Conservation (phyloP, 2,113 vertebrate genomes). For the Gopherus flavomarginatus region DNA sequence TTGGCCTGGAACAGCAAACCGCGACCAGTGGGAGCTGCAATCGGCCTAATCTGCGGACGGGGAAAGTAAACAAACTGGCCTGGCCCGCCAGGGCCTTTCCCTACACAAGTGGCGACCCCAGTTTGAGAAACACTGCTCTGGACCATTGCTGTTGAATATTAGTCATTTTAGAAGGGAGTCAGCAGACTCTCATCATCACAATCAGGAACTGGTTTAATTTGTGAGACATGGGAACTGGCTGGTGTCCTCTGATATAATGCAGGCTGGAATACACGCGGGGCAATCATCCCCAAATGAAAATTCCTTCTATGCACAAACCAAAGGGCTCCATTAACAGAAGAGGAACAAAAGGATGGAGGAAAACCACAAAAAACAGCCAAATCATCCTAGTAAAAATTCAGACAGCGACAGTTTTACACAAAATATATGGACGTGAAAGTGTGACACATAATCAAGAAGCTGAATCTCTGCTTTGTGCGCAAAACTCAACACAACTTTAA, state of each 20-base stretch:
- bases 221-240: not conserved
- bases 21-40: too few species aligned
- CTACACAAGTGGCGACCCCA: too few species aligned
- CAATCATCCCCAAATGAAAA: not conserved
- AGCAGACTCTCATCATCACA: not conserved
- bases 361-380: constrained; percentile 15
- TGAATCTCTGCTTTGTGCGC: not conserved
- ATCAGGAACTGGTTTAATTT: not conserved
- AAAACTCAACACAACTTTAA: not conserved
- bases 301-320: not conserved
- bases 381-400: not conserved
- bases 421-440: not conserved
- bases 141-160: not conserved
- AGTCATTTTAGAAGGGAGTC: not conserved
- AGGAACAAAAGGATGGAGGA: not conserved
- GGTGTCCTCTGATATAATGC: not conserved
- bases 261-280: not conserved
- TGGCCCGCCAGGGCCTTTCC: too few species aligned
- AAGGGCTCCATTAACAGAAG: not conserved
- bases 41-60: too few species aligned
- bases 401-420: not conserved
- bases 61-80: too few species aligned
- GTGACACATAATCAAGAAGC: not conserved
- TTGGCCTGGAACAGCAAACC: too few species aligned
- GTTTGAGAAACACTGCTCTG: too few species aligned